Evolutionary conservation across 2,113 vertebrate genomes (phyloP).

Genomic region (Jacana jacana): DNA sequence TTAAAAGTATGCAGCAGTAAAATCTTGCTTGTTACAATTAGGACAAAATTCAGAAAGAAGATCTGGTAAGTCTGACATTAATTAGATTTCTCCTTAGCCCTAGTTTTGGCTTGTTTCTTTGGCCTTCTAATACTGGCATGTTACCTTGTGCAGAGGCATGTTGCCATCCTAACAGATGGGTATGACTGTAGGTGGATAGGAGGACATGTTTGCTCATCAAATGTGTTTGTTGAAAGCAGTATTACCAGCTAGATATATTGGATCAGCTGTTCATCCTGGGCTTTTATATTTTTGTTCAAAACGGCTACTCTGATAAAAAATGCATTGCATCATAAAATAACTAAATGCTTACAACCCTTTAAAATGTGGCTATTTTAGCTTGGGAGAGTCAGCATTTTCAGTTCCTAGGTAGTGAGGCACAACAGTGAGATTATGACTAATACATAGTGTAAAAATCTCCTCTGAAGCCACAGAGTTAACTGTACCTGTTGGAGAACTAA

Average conservation of each 20-base stretch:
- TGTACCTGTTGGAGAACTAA: neutral
- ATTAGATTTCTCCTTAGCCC: neutral
- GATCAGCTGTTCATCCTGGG: neutral
- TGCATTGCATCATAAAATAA: neutral
- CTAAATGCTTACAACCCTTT: neutral
- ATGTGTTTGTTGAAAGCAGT: slow-evolving; percentile 35
- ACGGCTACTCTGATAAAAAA: neutral
- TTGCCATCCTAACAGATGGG: slow-evolving; percentile 70
- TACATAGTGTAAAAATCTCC: neutral
- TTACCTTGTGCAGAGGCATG: slow-evolving; percentile 4
- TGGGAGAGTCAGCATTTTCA: neutral
- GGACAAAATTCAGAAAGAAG: neutral
- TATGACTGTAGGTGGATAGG: slow-evolving; percentile 56
- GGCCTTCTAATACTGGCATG: slow-evolving; percentile 39
- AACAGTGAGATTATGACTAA: neutral
- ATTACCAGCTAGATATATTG: slow-evolving; percentile 26
- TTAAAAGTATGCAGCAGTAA: neutral
- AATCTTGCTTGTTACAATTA: neutral
- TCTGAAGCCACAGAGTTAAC: neutral
- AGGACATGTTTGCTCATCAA: slow-evolving; percentile 63
- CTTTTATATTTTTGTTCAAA: slow-evolving; percentile 11
- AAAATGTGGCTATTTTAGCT: neutral
- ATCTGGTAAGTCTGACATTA: neutral
- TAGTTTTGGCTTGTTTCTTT: neutral
- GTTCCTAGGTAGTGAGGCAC: neutral